Percentiles rank a stretch among this genome's conserved stretches.
Conservation (phyloP, 92 coral and sea anemone genomes). For the Scolanthus callimorphus region DNA sequence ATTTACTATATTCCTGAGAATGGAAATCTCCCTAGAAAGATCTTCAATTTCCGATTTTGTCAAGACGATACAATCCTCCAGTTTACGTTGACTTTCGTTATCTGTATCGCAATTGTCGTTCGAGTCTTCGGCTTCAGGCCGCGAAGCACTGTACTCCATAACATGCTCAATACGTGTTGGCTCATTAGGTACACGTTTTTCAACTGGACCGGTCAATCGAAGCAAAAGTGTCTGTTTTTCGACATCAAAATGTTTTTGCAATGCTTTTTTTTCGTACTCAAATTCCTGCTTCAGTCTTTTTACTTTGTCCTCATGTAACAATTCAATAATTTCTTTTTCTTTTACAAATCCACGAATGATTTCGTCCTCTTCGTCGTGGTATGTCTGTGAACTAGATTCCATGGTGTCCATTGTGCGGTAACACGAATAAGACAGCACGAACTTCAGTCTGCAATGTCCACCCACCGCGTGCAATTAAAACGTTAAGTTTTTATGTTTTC, state of each 20-base stretch:
- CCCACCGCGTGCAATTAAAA: too few relatives aligned
- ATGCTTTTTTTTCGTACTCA: constrained; percentile 17
- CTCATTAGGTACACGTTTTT: not conserved
- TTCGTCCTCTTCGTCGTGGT: constrained; percentile 70
- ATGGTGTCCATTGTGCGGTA: too few relatives aligned
- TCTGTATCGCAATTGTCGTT: too few relatives aligned
- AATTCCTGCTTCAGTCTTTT: too few relatives aligned
- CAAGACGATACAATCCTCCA: not conserved
- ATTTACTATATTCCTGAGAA: constrained; percentile 17
- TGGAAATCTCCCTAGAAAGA: constrained; percentile 37
- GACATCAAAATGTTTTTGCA: constrained; percentile 24
- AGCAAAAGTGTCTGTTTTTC: constrained; percentile 39
- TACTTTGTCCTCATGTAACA: constrained; percentile 47
- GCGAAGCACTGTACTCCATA: too few relatives aligned
- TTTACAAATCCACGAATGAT: constrained; percentile 65
- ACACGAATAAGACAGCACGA: too few relatives aligned
- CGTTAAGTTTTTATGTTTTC: too few relatives aligned
- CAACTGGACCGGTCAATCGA: not conserved
- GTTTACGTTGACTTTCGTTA: not conserved
- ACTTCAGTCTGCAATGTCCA: too few relatives aligned
- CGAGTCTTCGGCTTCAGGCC: too few relatives aligned
- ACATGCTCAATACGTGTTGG: too few relatives aligned
- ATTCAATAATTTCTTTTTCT: constrained; percentile 64
- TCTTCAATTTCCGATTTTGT: constrained; percentile 53
- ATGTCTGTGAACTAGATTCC: too few relatives aligned